Percentiles rank a stretch among this genome's conserved stretches.
Conservation (phyloP, 2,113 vertebrate species). For the Grus americana region DNA sequence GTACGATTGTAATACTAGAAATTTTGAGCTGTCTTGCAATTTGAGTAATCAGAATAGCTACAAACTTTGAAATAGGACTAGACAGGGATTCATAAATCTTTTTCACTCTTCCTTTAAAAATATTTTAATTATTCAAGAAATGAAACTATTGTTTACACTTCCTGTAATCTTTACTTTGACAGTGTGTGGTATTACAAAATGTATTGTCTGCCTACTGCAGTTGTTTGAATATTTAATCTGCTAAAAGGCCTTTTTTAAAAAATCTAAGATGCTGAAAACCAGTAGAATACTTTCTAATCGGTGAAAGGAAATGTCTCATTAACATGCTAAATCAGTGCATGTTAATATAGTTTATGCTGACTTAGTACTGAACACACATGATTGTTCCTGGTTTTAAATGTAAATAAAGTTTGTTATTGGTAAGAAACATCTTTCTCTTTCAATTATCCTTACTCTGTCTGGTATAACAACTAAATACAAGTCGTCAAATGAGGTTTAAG, state of each 20-base stretch:
- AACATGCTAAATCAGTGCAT: neutral
- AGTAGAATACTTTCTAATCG: neutral
- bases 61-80: neutral
- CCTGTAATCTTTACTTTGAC: neutral
- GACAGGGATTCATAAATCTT: neutral
- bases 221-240: neutral
- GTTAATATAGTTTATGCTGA: neutral
- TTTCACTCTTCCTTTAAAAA: neutral
- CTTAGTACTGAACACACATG: neutral
- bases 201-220: neutral
- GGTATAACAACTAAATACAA: neutral
- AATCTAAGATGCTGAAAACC: neutral
- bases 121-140: neutral
- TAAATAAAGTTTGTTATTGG: neutral
- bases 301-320: neutral
- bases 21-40: neutral
- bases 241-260: neutral
- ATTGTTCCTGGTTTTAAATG: neutral
- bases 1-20: neutral
- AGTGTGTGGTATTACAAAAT: neutral
- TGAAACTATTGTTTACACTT: neutral
- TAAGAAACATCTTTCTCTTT: neutral
- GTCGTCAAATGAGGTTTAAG: neutral
- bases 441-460: neutral
- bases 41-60: neutral